phyloP scores from a whole-genome alignment of 2,888 invertebrate genomes.

The Drepanosiphum platanoidis region DNA sequence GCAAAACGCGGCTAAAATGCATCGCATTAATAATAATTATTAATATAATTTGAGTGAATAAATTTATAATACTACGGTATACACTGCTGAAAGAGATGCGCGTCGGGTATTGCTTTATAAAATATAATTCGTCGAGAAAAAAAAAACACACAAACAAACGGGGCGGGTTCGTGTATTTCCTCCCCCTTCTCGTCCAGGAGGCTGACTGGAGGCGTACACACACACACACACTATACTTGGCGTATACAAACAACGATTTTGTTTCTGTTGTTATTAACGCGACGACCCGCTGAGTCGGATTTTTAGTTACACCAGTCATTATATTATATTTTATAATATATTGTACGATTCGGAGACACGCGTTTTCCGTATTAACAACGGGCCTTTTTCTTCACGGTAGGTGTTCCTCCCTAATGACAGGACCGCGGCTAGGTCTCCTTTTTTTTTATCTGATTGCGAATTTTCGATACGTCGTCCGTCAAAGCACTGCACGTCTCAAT shows the following conservation, averaged over 20 bases:
- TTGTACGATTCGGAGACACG: constrained; percentile 42
- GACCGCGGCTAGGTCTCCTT: constrained; percentile 3
- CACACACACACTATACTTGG: too few relatives aligned
- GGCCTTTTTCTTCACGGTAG: constrained; percentile 46
- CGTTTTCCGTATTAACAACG: constrained; percentile 43
- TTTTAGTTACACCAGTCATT: constrained; percentile 60
- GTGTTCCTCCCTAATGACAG: constrained; percentile 55
- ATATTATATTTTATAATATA: constrained; percentile 16
- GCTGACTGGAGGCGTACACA: constrained; percentile 12
- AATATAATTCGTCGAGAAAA: too few relatives aligned
- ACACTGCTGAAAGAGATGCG: too few relatives aligned
- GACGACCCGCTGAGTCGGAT: constrained; percentile 21
- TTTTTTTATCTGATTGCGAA: constrained; percentile 38
- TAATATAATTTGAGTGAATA: too few relatives aligned
- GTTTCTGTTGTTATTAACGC: constrained; percentile 35
- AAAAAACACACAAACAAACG: too few relatives aligned
- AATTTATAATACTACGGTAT: too few relatives aligned
- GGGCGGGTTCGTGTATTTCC: constrained; percentile 25
- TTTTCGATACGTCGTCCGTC: constrained; percentile 11
- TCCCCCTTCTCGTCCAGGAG: neutral
- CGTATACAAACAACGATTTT: constrained; percentile 60
- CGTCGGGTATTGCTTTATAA: too few relatives aligned
- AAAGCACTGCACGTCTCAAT: constrained; percentile 38
- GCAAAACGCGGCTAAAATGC: too few relatives aligned
- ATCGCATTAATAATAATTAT: too few relatives aligned